phyloP scores from a whole-genome alignment of 2,888 invertebrate genomes.

The Epirrhoe tristata region DNA sequence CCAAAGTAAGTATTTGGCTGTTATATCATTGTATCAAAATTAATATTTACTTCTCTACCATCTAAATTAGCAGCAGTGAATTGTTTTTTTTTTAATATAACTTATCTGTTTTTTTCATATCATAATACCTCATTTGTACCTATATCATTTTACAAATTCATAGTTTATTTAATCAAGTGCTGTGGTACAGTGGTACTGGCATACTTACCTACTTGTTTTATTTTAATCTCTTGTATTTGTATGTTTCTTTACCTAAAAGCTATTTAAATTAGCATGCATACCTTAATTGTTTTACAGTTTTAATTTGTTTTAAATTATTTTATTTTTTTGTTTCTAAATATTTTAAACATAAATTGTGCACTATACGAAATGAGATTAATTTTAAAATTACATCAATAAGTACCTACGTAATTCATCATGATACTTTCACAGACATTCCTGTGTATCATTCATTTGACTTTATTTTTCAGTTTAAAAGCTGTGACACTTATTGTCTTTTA shows the following conservation, averaged over 20 bases:
- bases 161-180: constrained; percentile 1
- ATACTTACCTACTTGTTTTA: background rate
- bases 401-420: constrained; percentile 9
- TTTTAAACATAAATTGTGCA: constrained; percentile 7
- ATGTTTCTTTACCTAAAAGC: background rate
- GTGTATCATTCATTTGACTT: constrained; percentile 34
- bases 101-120: background rate
- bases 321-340: background rate
- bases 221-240: background rate
- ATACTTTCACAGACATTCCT: constrained; percentile 46
- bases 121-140: constrained; percentile 3
- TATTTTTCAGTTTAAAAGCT: constrained; percentile 21
- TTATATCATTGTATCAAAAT: constrained; percentile 56
- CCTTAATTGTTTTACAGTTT: background rate
- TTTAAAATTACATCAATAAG: constrained; percentile 19
- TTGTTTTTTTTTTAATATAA: background rate
- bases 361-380: constrained; percentile 5
- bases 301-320: background rate
- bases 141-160: background rate
- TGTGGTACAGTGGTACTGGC: background rate
- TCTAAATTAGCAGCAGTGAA: background rate
- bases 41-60: constrained; percentile 46
- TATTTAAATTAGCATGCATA: background rate
- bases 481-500: constrained; percentile 22
- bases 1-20: constrained; percentile 69